A percentile compares a stretch with the other conserved stretches of the same genome.
These are phyloP conservation scores for Spizaetus ornatus DNA, from an alignment of 2,113 vertebrate genomes.

Conservation along the genomic window DNA sequence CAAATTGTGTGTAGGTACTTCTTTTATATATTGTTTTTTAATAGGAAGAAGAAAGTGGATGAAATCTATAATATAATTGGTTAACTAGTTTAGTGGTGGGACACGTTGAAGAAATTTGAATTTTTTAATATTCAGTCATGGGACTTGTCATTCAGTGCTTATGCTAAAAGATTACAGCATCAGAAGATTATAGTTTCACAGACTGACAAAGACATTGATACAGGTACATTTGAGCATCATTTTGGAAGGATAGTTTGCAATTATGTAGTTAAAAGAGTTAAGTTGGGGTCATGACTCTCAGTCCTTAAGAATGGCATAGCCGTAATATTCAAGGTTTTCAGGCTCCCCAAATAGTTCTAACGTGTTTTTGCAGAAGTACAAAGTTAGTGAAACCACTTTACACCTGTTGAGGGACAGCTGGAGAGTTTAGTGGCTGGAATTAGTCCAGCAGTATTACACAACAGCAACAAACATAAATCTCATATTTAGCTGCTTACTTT, in stretches of 20 bases:
- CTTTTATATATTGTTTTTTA: not conserved
- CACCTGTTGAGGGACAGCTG: conserved; percentile 62
- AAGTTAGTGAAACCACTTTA: not conserved
- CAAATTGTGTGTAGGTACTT: not conserved
- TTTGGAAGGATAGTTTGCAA: not conserved
- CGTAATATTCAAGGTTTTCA: not conserved
- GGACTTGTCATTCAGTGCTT: not conserved
- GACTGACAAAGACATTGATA: not conserved
- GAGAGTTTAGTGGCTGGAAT: conserved; percentile 14
- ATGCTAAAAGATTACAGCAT: not conserved
- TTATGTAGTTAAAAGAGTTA: not conserved
- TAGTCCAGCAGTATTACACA: conserved; percentile 19
- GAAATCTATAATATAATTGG: not conserved
- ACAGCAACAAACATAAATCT: conserved; percentile 1
- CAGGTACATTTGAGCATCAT: not conserved
- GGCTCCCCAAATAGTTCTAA: not conserved
- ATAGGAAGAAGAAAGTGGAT: not conserved
- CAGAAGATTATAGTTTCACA: accelerated
- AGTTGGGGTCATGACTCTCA: not conserved
- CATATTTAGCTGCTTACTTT: conserved; percentile 39
- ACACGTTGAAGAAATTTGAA: not conserved
- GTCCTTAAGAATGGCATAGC: not conserved
- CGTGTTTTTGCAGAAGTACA: not conserved
- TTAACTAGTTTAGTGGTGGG: not conserved
- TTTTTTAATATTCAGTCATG: not conserved